A percentile compares a stretch with the other conserved stretches of the same genome.
phyloP scores from a whole-genome alignment of 1,140 invertebrate species.

The Copidosoma floridanum region DNA sequence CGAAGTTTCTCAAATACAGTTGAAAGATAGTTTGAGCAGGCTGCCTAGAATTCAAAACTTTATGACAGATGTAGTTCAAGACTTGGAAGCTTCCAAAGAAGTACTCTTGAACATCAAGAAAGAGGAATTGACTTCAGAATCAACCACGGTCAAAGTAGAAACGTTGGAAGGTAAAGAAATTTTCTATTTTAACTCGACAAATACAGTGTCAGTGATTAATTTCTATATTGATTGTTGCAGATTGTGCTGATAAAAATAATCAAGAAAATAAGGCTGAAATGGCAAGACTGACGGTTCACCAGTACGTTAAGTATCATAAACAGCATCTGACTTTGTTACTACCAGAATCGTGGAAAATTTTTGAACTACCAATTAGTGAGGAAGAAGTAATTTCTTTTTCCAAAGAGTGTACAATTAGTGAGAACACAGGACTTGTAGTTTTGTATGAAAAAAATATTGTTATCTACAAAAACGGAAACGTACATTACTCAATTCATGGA shows the following conservation, averaged over 20 bases:
- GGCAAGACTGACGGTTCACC: neutral
- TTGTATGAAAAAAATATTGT: slow-evolving; percentile 27
- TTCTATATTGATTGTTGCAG: neutral
- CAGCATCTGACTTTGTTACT: neutral
- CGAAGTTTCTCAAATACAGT: no score
- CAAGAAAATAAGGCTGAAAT: neutral
- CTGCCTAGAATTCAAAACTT: neutral
- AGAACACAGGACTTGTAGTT: slow-evolving; percentile 5
- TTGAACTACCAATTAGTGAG: neutral
- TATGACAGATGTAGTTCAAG: slow-evolving; percentile 10
- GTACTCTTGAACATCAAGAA: slow-evolving; percentile 13
- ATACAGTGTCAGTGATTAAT: no score
- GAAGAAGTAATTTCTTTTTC: slow-evolving; percentile 20
- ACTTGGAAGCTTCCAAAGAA: slow-evolving; percentile 11
- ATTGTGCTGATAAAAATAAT: neutral
- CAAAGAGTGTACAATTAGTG: slow-evolving; percentile 22
- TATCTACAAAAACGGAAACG: slow-evolving; percentile 2
- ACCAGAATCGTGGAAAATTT: slow-evolving; percentile 21
- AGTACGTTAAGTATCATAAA: slow-evolving; percentile 9
- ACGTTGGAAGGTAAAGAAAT: slow-evolving; percentile 14
- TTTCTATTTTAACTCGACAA: no score
- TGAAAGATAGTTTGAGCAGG: no score
- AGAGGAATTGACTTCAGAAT: slow-evolving; percentile 3
- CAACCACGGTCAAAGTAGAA: slow-evolving; percentile 1
- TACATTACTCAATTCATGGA: slow-evolving; percentile 18